A percentile compares a stretch with the other conserved stretches of the same genome.
phyloP scores from a whole-genome alignment of 92 coral and sea anemone species.

The Actinostola sp. region DNA sequence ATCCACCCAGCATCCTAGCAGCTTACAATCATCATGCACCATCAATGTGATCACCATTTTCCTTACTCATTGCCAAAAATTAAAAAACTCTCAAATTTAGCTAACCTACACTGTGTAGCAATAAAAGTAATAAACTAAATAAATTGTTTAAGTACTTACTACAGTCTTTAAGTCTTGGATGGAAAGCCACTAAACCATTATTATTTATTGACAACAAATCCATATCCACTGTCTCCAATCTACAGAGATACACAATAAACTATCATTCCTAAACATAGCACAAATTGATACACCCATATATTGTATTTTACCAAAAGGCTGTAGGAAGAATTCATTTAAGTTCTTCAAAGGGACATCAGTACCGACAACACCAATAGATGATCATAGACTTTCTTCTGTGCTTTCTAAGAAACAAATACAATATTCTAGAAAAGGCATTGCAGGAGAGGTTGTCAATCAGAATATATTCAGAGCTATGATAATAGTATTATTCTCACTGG shows the following conservation, averaged over 20 bases:
- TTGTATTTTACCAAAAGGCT: constrained; percentile 75
- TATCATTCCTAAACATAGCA: not conserved
- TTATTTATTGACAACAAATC: constrained; percentile 80
- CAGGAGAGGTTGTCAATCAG: too few species aligned
- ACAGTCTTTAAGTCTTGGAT: constrained; percentile 86
- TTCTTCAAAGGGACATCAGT: constrained; percentile 88
- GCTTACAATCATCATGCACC: too few species aligned
- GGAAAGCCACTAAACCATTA: constrained; percentile 85
- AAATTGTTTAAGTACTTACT: constrained; percentile 68
- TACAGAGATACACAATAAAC: constrained; percentile 10
- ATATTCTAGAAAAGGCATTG: too few species aligned
- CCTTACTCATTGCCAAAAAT: too few species aligned
- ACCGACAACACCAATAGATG: constrained; percentile 85
- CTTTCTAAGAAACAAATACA: constrained; percentile 14
- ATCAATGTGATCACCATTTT: too few species aligned
- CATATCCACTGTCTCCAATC: constrained; percentile 90
- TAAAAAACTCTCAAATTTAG: too few species aligned
- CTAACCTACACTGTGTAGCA: too few species aligned
- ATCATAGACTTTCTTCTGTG: constrained; percentile 52
- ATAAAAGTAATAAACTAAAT: not conserved
- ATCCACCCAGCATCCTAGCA: too few species aligned
- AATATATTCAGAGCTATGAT: too few species aligned
- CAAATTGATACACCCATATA: too few species aligned
- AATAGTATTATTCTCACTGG: too few species aligned
- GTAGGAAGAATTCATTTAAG: constrained; percentile 60